Percentiles rank a stretch among this genome's conserved stretches.
phyloP scores from a whole-genome alignment of 2,888 invertebrate species.

The Hoplodrina ambigua region DNA sequence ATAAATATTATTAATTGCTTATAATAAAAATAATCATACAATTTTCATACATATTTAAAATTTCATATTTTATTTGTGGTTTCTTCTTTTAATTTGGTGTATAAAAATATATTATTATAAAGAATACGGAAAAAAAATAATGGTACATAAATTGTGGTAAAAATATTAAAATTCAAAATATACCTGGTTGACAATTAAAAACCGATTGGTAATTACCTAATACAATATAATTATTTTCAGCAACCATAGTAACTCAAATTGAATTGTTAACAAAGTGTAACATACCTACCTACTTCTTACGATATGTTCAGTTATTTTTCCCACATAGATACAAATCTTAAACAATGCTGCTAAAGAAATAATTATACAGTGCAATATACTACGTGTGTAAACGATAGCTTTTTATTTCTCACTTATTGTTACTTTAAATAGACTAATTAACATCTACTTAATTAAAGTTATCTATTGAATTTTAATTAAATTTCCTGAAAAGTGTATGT shows the following conservation, averaged over 20 bases:
- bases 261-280: slow-evolving; percentile 6
- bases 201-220: too few species aligned
- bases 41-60: too few species aligned
- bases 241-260: not conserved
- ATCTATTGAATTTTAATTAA: not conserved
- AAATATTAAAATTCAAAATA: too few species aligned
- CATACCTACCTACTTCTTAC: not conserved
- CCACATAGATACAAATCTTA: slow-evolving; percentile 50
- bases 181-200: too few species aligned
- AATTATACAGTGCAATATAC: slow-evolving; percentile 37
- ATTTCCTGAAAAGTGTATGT: not conserved
- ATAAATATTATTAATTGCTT: too few species aligned
- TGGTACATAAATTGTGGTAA: too few species aligned
- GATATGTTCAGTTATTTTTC: slow-evolving; percentile 38
- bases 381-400: slow-evolving; percentile 32
- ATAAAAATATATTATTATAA: too few species aligned
- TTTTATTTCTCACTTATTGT: slow-evolving; percentile 20
- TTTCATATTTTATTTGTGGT: too few species aligned
- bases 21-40: too few species aligned
- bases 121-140: too few species aligned
- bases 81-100: too few species aligned
- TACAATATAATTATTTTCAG: not conserved
- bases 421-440: slow-evolving; percentile 3
- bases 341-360: slow-evolving; percentile 19
- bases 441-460: not conserved